Base-by-base conservation (phyloP, 1,140 invertebrate genomes). In the Triops longicaudatus region DNA sequence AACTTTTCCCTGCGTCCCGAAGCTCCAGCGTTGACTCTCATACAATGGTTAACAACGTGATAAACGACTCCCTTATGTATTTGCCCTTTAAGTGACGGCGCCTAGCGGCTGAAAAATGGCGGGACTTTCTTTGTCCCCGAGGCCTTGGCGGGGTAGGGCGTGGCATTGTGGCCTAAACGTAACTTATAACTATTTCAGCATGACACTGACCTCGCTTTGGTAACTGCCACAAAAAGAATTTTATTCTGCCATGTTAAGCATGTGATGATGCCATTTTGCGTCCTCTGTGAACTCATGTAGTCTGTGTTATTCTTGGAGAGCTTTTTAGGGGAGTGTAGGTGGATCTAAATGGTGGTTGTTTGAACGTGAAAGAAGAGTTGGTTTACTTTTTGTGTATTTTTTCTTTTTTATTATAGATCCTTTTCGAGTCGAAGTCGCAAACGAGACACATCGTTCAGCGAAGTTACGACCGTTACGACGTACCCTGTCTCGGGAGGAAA, bases 11-110 rank as follows among this genome's bases (percentile, higher is more conserved):
- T 63, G 50, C 22, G 14, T n/a, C 17, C 7, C 14, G 50, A 6
- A 63, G 50, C 4, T n/a, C 5, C 50, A 22, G 14, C 10, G 50
- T 22, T 63, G 50, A 22, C 50, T n/a, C 14, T 63, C 17, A 22
- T 14, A 63, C 50, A 63, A 63, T 63, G 50, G 50, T 22, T 37
- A 9, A n/a, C 50, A 22, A 63, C 6, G 50, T 63, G 50, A 63
- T 63, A 63, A 63, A 63, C 50, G 50, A 22, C 50, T 63, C 50
- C 50, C 50, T 0, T 22, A 63, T n/a, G 50, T 63, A 63, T 63
- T 63, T 93, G 91, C 31, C 31, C 31, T 7, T 37, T 4, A 37
- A 37, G 31, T 37, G 31, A 37, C 31, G 31, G 31, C 31, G 31
- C 31, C 31, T 37, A 37, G 31, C 31, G 31, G 31, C 31, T 37